Evolutionary conservation across 2,797 vertebrate genomes (phyloP).

Genomic region (Pangasius djambal): DNA sequence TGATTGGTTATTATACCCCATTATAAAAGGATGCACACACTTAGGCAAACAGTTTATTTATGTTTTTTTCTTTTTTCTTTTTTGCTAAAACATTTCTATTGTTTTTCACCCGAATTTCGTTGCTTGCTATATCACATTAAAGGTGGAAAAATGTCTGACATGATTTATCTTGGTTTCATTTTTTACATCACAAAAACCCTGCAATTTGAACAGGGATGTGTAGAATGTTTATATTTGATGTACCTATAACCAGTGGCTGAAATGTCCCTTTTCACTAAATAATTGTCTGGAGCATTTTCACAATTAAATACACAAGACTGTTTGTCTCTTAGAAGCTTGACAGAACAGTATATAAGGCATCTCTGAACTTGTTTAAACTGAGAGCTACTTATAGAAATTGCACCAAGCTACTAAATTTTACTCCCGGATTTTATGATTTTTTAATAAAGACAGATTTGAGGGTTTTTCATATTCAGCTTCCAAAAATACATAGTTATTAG

Average conservation of each 20-base stretch:
- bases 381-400: not conserved
- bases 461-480: not conserved
- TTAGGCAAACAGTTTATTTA: not conserved
- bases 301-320: not conserved
- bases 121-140: not conserved
- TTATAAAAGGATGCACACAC: not conserved
- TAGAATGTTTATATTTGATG: not conserved
- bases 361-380: not conserved
- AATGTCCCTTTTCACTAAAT: not conserved
- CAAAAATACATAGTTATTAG: not conserved
- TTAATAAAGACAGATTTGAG: not conserved
- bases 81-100: not conserved
- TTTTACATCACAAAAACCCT: not conserved
- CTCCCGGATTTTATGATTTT: not conserved
- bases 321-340: not conserved
- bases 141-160: not conserved
- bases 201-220: not conserved
- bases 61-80: not conserved
- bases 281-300: not conserved
- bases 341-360: not conserved
- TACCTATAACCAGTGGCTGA: not conserved
- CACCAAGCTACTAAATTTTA: not conserved
- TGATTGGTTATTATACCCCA: not conserved
- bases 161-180: not conserved
- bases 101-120: not conserved